Percentiles rank a stretch among this genome's conserved stretches.
These are phyloP conservation scores for Acronicta aceris DNA, from an alignment of 2,888 invertebrate genomes.

Conservation along the genomic window DNA sequence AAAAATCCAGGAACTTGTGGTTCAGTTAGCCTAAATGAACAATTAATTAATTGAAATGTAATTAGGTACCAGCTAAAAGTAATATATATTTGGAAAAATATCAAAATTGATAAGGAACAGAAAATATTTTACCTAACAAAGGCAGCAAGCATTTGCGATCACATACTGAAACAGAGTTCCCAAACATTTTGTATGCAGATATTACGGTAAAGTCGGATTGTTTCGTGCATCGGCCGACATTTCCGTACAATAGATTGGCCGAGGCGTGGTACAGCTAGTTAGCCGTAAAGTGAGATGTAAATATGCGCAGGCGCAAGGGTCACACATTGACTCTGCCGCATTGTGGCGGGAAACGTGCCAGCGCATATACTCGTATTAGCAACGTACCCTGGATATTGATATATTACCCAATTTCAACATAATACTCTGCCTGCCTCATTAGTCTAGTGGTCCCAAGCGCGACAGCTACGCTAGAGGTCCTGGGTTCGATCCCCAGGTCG, in stretches of 20 bases:
- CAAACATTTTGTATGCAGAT: conserved; percentile 84
- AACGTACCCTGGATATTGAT: conserved; percentile 17
- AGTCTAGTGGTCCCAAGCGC: too few relatives aligned
- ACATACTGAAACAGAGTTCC: conserved; percentile 70
- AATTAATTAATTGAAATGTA: too few relatives aligned
- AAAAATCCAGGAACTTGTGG: too few relatives aligned
- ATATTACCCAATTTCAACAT: not conserved
- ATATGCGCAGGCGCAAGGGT: conserved; percentile 71
- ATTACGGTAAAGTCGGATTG: conserved; percentile 82
- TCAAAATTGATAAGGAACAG: conserved; percentile 17
- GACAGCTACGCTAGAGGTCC: too few relatives aligned
- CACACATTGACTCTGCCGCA: conserved; percentile 44
- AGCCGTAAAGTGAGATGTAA: conserved; percentile 76
- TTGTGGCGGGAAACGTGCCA: conserved; percentile 40
- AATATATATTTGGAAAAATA: too few relatives aligned
- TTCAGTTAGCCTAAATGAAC: too few relatives aligned
- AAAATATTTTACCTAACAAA: conserved; percentile 20
- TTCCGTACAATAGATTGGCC: conserved; percentile 84
- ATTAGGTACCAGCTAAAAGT: too few relatives aligned
- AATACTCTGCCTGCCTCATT: too few relatives aligned
- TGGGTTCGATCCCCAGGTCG: too few relatives aligned
- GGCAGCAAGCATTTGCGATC: conserved; percentile 48
- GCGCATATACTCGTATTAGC: conserved; percentile 17
- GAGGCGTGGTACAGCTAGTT: conserved; percentile 74
- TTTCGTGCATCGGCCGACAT: conserved; percentile 81